A percentile compares a stretch with the other conserved stretches of the same genome.
These are phyloP conservation scores for Saxicola maurus DNA, from an alignment of 2,797 vertebrate species.

Conservation along the genomic window DNA sequence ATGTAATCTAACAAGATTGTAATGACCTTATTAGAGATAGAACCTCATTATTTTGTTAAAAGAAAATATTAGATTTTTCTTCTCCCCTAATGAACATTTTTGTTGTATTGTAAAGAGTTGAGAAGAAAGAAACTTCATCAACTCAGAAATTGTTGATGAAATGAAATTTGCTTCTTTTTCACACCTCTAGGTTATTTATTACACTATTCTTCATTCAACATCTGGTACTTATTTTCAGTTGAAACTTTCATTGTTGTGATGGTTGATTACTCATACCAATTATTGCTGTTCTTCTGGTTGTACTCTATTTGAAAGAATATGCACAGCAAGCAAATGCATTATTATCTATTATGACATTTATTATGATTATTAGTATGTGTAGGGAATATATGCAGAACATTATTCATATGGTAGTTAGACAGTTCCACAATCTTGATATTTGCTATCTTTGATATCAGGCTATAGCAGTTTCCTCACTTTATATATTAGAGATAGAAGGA, in stretches of 20 bases:
- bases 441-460: not conserved
- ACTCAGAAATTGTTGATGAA: not conserved
- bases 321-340: not conserved
- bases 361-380: not conserved
- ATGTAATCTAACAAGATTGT: not conserved
- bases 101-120: not conserved
- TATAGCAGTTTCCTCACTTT: not conserved
- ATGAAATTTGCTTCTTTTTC: not conserved
- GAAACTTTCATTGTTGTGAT: not conserved
- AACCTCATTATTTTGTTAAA: not conserved
- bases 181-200: not conserved
- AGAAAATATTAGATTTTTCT: not conserved
- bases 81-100: not conserved
- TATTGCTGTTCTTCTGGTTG: not conserved
- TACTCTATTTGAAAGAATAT: not conserved
- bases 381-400: not conserved
- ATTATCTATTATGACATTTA: not conserved
- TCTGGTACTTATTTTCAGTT: not conserved
- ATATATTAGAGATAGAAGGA: not conserved
- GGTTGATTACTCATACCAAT: slow-evolving; percentile 29
- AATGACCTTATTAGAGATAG: not conserved
- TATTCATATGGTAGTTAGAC: not conserved
- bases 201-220: not conserved
- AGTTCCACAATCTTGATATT: not conserved
- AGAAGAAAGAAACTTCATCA: not conserved